phyloP scores from a whole-genome alignment of 2,888 invertebrate species.

The Tetragonula carbonaria region DNA sequence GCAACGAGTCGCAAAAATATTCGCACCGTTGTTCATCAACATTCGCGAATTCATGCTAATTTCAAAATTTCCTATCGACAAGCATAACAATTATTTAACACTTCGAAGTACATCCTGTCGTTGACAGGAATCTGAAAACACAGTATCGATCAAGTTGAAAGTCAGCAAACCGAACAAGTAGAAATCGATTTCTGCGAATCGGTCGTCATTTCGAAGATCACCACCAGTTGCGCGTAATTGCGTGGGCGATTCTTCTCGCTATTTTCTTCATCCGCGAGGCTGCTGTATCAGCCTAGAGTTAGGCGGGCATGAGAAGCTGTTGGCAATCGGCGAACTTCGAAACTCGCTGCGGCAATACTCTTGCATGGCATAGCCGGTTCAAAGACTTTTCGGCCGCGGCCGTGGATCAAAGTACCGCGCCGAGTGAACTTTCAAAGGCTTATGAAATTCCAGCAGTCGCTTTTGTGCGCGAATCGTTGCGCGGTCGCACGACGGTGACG shows the following conservation, averaged over 20 bases:
- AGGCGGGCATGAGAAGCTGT: conserved; percentile 26
- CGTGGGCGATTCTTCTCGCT: not conserved
- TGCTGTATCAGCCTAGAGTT: conserved; percentile 41
- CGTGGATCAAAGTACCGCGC: conserved; percentile 62
- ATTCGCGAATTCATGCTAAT: no score
- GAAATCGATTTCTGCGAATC: no score
- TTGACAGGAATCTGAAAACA: no score
- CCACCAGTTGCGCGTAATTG: not conserved
- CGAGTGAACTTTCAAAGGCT: conserved; percentile 60
- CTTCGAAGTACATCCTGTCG: no score
- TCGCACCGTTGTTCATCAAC: no score
- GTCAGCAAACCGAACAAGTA: no score
- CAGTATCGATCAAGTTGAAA: no score
- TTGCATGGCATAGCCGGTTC: conserved; percentile 46
- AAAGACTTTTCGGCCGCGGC: conserved; percentile 40
- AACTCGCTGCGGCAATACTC: conserved; percentile 52
- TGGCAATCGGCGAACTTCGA: conserved; percentile 55
- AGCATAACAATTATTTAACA: no score
- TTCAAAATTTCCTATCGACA: no score
- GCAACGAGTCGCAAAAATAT: no score
- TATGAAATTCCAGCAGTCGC: conserved; percentile 50
- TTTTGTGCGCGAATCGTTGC: conserved; percentile 31
- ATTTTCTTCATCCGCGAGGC: conserved; percentile 14
- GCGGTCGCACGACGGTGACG: conserved; percentile 31
- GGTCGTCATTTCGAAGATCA: no score